Evolutionary conservation across 2,113 vertebrate species (phyloP), one percentile per base, ranked within the genome.

Genomic region (Phycodurus eques): DNA sequence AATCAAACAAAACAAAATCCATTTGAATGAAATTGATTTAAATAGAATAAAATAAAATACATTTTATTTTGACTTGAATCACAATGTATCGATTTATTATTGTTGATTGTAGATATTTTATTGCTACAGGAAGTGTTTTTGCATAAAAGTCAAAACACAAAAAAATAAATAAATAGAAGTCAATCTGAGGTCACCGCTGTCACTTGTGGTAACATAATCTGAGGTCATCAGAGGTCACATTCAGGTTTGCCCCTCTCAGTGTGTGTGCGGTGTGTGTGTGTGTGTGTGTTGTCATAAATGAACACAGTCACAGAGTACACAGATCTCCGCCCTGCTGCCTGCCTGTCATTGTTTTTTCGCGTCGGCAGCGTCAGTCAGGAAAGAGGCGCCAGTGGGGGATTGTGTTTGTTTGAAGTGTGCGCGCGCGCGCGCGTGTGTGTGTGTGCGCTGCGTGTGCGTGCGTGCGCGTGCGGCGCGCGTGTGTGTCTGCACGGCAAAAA

Each of bases 301-400:
- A 57, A 54, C 73, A 68, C 43, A 68, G 46, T 51, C 67, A 75
- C 74, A 76, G 67, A 80, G 35, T 39, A 39, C 2, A 77, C 3
- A 85, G 80, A 74, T 70, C 64, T 71, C 85, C 71, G 68, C 80
- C 88, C 87, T 75, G 85, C 82, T 88, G 62, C 78, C 81, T 86
- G 89, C 83, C 83, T 83, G 88, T 91, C 89, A 91, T 91, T 91
- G 90, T 91, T 90, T 86, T 86, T 88, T 80, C 8, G 74, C 80
- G 84, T 86, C 70, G 17, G 83, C 73, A 79, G 72, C 85, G 84
- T 89, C 85, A 86, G 67, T 87, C 90, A 89, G 90, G 89, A 90
- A 91, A 88, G 89, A 90, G 88, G 88, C 68, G 73, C 87, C 81
- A 67, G 88, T 61, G 31, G 59, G 59, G 84, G 84, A 61, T 35